Evolutionary conservation across 2,797 vertebrate genomes (phyloP).

Genomic region (Fringilla coelebs): DNA sequence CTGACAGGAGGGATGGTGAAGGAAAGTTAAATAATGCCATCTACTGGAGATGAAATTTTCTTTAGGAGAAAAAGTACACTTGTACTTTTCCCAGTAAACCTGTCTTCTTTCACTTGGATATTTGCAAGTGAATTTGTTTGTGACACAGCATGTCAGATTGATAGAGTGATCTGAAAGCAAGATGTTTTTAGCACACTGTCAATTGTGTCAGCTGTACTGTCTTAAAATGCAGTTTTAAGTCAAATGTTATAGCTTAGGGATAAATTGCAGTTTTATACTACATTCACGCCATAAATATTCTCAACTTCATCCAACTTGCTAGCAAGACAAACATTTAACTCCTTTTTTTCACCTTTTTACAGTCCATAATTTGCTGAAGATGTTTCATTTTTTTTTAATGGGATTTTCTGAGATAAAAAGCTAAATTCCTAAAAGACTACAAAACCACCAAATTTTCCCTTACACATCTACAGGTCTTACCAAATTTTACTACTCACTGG

Average conservation of each 20-base stretch:
- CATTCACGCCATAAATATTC: background rate
- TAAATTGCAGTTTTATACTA: background rate
- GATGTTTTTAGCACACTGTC: background rate
- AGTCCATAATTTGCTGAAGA: background rate
- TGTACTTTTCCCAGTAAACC: background rate
- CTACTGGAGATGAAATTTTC: slow-evolving; percentile 65
- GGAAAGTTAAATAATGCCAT: slow-evolving; percentile 66
- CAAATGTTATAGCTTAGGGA: background rate
- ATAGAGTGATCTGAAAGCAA: background rate
- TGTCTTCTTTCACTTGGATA: background rate
- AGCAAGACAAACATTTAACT: background rate
- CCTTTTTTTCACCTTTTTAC: background rate
- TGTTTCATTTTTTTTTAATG: background rate
- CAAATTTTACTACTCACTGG: background rate
- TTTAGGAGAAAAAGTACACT: background rate
- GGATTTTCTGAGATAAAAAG: background rate
- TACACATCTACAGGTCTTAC: background rate
- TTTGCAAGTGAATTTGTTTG: background rate
- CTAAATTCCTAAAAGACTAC: background rate
- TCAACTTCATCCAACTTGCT: background rate
- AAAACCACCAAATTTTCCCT: background rate
- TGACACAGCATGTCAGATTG: background rate
- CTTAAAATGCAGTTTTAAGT: background rate
- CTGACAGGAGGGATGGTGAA: background rate
- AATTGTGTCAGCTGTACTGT: background rate